Evolutionary conservation across 2,797 vertebrate genomes (phyloP).

Genomic region (Hoplostethus mediterraneus): DNA sequence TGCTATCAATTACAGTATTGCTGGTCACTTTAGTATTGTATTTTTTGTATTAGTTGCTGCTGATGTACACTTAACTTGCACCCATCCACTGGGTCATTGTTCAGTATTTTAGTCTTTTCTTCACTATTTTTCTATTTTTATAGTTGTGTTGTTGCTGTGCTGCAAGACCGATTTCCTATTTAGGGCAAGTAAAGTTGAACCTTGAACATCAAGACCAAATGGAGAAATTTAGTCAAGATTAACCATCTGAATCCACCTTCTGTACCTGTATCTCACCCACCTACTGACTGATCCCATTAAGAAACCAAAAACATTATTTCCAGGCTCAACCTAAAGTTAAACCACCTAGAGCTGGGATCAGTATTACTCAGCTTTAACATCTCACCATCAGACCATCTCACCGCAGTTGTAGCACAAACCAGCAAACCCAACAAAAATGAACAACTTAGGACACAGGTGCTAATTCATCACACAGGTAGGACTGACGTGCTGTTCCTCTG

Average conservation of each 20-base stretch:
- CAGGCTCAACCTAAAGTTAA: conserved; percentile 13
- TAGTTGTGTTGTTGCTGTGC: too few relatives aligned
- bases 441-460: conserved; percentile 1
- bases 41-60: too few relatives aligned
- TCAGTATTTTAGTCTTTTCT: too few relatives aligned
- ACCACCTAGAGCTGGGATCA: conserved; percentile 2
- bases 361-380: neutral
- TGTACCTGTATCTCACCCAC: conserved; percentile 69
- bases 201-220: conserved; percentile 7
- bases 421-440: conserved; percentile 5
- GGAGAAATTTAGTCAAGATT: conserved; percentile 41
- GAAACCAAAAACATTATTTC: conserved; percentile 68
- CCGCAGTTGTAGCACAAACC: neutral
- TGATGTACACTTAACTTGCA: too few relatives aligned
- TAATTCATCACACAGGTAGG: too few relatives aligned
- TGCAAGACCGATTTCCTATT: too few relatives aligned
- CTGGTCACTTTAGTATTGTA: too few relatives aligned
- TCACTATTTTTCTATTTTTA: too few relatives aligned
- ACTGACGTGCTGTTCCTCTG: conserved; percentile 4
- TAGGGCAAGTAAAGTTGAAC: too few relatives aligned
- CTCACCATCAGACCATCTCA: too few relatives aligned
- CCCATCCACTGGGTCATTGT: too few relatives aligned
- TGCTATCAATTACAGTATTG: too few relatives aligned
- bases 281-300: conserved; percentile 69
- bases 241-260: conserved; percentile 76